These are phyloP conservation scores for Philopedon plagiatum DNA, from an alignment of 2,888 invertebrate genomes.

Conservation along the genomic window DNA sequence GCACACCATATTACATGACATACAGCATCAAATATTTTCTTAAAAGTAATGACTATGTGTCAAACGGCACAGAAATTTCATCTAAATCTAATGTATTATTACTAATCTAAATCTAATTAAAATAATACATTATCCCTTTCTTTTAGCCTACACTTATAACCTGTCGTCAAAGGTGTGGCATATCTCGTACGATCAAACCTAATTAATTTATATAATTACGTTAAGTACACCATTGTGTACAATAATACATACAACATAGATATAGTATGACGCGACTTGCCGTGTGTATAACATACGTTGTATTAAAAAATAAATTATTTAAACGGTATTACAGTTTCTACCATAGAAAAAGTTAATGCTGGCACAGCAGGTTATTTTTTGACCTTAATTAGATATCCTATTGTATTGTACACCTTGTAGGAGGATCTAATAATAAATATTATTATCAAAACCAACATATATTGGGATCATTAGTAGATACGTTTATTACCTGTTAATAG, in stretches of 20 bases:
- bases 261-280: not conserved
- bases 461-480: slow-evolving; percentile 21
- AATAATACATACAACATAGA: no score
- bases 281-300: no score
- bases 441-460: slow-evolving; percentile 14
- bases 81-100: no score
- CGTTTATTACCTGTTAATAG: not conserved
- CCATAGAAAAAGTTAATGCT: not conserved
- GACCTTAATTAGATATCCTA: slow-evolving; percentile 13
- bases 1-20: no score
- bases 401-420: slow-evolving; percentile 3
- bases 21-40: no score
- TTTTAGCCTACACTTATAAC: not conserved
- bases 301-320: no score
- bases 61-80: no score
- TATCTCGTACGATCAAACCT: not conserved
- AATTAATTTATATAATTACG: not conserved
- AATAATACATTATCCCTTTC: no score
- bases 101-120: no score
- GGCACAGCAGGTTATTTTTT: slow-evolving; percentile 14
- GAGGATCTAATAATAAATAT: slow-evolving; percentile 4
- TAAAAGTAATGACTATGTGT: no score
- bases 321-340: no score
- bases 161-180: not conserved
- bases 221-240: not conserved